Conservation (phyloP, 2,888 invertebrate genomes). For the Tetheella fluctuosa region DNA sequence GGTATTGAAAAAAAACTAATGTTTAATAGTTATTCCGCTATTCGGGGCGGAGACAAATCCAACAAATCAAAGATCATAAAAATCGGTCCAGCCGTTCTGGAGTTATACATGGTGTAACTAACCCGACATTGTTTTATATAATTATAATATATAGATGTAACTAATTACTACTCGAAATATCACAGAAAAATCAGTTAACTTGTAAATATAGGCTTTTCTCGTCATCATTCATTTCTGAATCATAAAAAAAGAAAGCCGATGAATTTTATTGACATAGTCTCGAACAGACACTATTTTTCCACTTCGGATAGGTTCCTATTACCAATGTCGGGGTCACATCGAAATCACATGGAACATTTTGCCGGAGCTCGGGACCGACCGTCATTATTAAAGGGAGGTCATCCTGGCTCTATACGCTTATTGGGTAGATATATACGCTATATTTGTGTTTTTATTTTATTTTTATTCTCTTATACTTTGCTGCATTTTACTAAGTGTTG, state of each 20-base stretch:
- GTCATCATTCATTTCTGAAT: neutral
- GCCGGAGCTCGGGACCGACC: constrained; percentile 36
- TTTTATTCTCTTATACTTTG: neutral
- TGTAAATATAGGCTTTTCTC: too few relatives aligned
- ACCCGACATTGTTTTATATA: too few relatives aligned
- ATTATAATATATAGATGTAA: too few relatives aligned
- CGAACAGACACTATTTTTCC: neutral
- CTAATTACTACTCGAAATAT: too few relatives aligned
- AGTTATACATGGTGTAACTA: too few relatives aligned
- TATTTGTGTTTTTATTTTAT: neutral
- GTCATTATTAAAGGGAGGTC: constrained; percentile 51
- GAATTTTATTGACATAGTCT: constrained; percentile 21
- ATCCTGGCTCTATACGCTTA: constrained; percentile 25
- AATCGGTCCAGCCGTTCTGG: too few relatives aligned
- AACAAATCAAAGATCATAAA: too few relatives aligned
- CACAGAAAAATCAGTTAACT: too few relatives aligned
- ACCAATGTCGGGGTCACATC: constrained; percentile 31
- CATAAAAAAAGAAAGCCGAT: constrained; percentile 20
- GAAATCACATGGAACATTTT: constrained; percentile 48
- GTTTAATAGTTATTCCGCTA: too few relatives aligned
- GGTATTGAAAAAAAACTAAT: too few relatives aligned
- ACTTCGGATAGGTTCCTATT: neutral
- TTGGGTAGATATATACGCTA: neutral
- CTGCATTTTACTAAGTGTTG: neutral
- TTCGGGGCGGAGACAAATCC: too few relatives aligned